A percentile compares a stretch with the other conserved stretches of the same genome.
phyloP scores from a whole-genome alignment of 2,113 vertebrate species.

The Mobula hypostoma region DNA sequence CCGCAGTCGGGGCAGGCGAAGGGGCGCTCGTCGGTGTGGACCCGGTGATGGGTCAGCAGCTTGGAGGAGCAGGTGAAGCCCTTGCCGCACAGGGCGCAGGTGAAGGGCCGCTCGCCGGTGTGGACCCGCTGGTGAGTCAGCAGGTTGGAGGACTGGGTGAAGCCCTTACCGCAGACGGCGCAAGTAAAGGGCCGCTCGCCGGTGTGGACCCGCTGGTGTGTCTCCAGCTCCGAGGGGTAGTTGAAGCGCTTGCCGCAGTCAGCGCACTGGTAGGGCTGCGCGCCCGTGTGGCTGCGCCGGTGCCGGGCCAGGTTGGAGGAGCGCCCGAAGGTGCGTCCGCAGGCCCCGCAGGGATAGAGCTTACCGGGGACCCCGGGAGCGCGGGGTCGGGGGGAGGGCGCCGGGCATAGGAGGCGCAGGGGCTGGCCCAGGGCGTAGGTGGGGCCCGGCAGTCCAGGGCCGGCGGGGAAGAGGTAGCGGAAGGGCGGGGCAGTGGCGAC shows the following conservation, averaged over 20 bases:
- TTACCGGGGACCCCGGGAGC: conserved; percentile 40
- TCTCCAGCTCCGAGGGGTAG: conserved; percentile 62
- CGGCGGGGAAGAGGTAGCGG: too few relatives aligned
- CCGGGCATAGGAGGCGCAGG: background rate
- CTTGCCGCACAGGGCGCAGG: conserved; percentile 62
- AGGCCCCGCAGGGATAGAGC: conserved; percentile 68
- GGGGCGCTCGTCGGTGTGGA: too few relatives aligned
- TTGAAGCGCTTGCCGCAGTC: conserved; percentile 78
- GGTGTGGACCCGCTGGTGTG: too few relatives aligned
- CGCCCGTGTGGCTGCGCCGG: conserved; percentile 71
- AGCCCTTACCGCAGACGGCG: background rate
- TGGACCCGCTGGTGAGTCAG: conserved; percentile 66
- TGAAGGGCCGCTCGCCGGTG: conserved; percentile 63
- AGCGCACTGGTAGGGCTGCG: conserved; percentile 73
- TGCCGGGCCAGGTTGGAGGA: conserved; percentile 82
- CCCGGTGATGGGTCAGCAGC: conserved; percentile 57
- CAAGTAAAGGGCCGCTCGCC: too few relatives aligned
- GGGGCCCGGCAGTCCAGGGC: too few relatives aligned
- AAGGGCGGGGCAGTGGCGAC: too few relatives aligned
- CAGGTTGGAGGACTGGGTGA: conserved; percentile 53
- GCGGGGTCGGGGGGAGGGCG: background rate
- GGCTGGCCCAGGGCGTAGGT: too few relatives aligned
- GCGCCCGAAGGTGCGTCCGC: conserved; percentile 75
- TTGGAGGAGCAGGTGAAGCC: conserved; percentile 67
- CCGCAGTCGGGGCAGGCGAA: background rate